Base-by-base conservation (phyloP, 2,888 invertebrate species). In the Diarsia rubi region DNA sequence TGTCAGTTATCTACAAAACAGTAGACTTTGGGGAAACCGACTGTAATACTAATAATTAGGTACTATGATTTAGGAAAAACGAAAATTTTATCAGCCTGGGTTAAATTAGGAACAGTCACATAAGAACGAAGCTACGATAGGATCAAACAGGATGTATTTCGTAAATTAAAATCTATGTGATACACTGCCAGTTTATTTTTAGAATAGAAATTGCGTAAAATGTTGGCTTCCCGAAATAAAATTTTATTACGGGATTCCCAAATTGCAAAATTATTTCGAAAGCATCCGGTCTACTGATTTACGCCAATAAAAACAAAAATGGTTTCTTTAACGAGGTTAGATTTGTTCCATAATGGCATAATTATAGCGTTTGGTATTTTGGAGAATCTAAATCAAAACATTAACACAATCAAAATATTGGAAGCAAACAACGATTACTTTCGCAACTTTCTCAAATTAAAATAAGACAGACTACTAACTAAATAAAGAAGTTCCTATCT, bases 241-340 rank as follows among this genome's bases (percentile, higher is more conserved):
- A 76, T 71, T 9, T 31, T 37, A 52, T 27, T 27, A 31, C 64
- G 31, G 52, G 16, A 60, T 47, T 49, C n/a, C 31, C 42, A 52
- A 47, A 44, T 60, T 31, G 59, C 59, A 64, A 67, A 54, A 54
- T 76, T 52, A 37, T 54, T 65, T 60, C 44, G 14, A 52, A 66
- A 69, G 54, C 65, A 62, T 69, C 52, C 54, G 42, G n/a, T 59
- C 27, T 49, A 64, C 54, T 27, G 47, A 65, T 59, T 45, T 73
- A 63, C 19, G 59, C 75, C 66, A 78, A 63, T 59, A 69, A 77
- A 82, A 78, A 77, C 44, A 65, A 45, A 65, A 45, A 49, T 62
- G 8, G 54, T 64, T 52, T 54, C 31, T 64, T 37, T 57, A 19
- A 6, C 54, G 24, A 44, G 19, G 44, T 45, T 31, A 49, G 24